phyloP scores from a whole-genome alignment of 2,113 vertebrate species.

The Micronycteris hirsuta region DNA sequence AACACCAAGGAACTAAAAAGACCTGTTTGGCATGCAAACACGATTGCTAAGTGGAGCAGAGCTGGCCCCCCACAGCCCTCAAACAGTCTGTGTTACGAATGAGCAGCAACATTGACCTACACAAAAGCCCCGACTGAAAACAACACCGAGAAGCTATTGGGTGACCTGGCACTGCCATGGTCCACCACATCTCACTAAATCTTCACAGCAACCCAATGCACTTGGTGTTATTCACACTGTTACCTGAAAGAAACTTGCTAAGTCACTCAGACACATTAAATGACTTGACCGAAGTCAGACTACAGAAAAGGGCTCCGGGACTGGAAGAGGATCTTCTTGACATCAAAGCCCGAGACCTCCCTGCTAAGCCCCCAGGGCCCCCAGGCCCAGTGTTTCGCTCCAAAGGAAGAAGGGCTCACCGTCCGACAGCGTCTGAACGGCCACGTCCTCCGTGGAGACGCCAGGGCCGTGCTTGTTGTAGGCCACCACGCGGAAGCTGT shows the following conservation, averaged over 20 bases:
- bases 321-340: background rate
- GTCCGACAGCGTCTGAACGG: constrained; percentile 89
- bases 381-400: background rate
- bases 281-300: background rate
- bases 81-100: background rate
- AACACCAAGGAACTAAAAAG: background rate
- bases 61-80: background rate
- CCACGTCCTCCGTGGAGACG: constrained; percentile 94
- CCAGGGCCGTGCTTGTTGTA: constrained; percentile 96
- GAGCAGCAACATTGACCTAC: background rate
- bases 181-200: background rate
- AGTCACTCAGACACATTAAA: background rate
- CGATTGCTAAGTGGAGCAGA: background rate
- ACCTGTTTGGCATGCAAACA: background rate
- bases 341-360: background rate
- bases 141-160: background rate
- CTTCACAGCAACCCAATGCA: background rate
- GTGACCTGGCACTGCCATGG: background rate
- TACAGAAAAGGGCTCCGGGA: background rate
- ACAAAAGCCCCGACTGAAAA: background rate
- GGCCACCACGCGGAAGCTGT: constrained; percentile 95
- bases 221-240: background rate
- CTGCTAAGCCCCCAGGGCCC: background rate
- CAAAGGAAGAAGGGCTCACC: constrained; percentile 81
- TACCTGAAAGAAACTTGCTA: background rate